Base-by-base conservation (phyloP, 1,140 invertebrate genomes). In the Drosophila pachea region DNA sequence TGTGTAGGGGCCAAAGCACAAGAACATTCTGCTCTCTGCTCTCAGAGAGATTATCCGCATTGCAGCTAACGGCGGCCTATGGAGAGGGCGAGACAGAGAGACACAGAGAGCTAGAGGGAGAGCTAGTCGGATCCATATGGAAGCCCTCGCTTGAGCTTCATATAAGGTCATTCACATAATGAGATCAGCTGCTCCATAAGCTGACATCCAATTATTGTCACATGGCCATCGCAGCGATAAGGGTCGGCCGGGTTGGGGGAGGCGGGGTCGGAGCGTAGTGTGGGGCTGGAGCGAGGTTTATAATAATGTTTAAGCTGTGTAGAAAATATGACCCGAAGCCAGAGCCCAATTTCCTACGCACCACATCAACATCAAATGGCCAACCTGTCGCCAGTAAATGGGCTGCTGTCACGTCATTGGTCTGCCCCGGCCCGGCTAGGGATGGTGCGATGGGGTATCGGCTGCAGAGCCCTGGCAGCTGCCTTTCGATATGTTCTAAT, bases 341-440 rank as follows among this genome's bases (percentile, higher is more conserved):
- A 22, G 68, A 54, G 62, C 33, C 63, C 78, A 78, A 83, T 76
- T 81, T 79, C 53, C 67, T 63, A 81, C 77, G 77, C 77, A 79
- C 77, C 77, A 66, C 42, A 59, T 66, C 76, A 60, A 54, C 60
- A 22, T 22, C 59, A 72, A 82, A 82, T 82, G 78, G 63, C 79
- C 79, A 82, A 82, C 62, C 82, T 84, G 78, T 82, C 78, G 78
- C 79, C 72, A 78, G 72, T 69, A 64, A 82, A 82, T 82, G 78
- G 75, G 59, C 76, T 68, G 64, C 79, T 75, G 78, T 84, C 78
- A 82, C 78, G 78, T 82, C 75, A 82, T 61, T 70, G 60, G 32
- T 35, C 54, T 67, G 66, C 52, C 53, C 35, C 35, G 36, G 33
- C 53, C 59, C 64, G 63, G 33, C 40, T 22, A 22, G 22, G 22